Percentiles rank a stretch among this genome's conserved stretches.
phyloP scores from a whole-genome alignment of 2,113 vertebrate species.

The Lepus timidus region DNA sequence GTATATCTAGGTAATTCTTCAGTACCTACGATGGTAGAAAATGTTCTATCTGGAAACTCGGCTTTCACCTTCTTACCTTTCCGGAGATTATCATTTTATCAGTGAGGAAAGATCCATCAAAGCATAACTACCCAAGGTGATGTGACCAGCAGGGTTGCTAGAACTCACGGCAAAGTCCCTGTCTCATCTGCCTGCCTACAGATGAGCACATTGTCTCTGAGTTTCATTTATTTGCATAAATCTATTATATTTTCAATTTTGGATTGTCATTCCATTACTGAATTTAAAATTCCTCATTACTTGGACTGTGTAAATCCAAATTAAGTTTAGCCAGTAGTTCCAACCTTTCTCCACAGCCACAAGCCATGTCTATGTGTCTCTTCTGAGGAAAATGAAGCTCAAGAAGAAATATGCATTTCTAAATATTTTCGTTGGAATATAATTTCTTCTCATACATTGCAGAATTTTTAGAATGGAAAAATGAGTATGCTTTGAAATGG shows the following conservation, averaged over 20 bases:
- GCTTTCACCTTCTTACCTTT: slow-evolving; percentile 38
- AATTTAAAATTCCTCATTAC: slow-evolving; percentile 33
- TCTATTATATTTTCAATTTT: not conserved
- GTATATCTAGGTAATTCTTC: not conserved
- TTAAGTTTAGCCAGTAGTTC: not conserved
- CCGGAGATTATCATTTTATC: not conserved
- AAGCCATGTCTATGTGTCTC: not conserved
- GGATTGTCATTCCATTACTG: not conserved
- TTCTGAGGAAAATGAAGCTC: not conserved
- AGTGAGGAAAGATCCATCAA: not conserved
- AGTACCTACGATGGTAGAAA: not conserved
- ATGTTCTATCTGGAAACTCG: not conserved
- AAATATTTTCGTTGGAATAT: slow-evolving; percentile 44
- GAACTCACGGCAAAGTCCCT: not conserved
- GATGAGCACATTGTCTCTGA: not conserved
- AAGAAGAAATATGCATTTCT: slow-evolving; percentile 27
- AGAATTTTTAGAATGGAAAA: slow-evolving; percentile 63
- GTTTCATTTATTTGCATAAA: not conserved
- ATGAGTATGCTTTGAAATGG: not conserved
- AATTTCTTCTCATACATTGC: slow-evolving; percentile 51
- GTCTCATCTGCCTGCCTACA: not conserved
- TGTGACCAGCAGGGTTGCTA: not conserved
- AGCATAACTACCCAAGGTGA: not conserved
- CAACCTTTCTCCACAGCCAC: slow-evolving; percentile 1
- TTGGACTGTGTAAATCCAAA: not conserved